A percentile compares a stretch with the other conserved stretches of the same genome.
Evolutionary conservation across 2,797 vertebrate species (phyloP).

Genomic region (Steatocranus sp.): DNA sequence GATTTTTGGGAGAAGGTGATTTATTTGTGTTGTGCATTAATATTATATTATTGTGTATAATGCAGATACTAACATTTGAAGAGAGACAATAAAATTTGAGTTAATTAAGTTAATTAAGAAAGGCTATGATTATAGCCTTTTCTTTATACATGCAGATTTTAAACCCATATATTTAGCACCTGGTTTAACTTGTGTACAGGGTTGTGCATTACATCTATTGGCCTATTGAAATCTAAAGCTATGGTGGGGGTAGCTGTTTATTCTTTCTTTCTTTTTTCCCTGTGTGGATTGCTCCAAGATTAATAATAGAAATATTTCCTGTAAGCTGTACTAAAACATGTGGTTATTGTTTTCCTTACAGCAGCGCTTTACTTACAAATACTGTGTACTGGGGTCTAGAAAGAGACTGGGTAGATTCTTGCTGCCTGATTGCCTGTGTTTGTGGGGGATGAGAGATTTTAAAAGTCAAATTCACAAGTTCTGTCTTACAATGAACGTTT

Average conservation of each 20-base stretch:
- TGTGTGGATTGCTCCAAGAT: not conserved
- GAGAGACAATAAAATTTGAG: not conserved
- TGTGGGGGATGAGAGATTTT: not conserved
- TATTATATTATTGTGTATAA: not conserved
- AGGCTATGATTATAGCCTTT: not conserved
- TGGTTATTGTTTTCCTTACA: conserved; percentile 3
- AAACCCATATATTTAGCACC: not conserved
- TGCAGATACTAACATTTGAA: not conserved
- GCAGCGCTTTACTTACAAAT: not conserved
- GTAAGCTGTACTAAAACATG: not conserved
- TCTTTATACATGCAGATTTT: not conserved
- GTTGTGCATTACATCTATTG: not conserved
- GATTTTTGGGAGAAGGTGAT: not conserved
- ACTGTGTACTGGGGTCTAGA: not conserved
- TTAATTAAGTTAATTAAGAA: too few relatives aligned
- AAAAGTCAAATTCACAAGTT: not conserved
- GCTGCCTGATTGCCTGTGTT: not conserved
- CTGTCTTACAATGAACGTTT: not conserved
- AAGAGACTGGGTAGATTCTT: not conserved
- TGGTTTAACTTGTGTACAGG: not conserved
- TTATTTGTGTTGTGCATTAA: not conserved
- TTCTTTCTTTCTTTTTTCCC: not conserved
- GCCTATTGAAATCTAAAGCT: not conserved
- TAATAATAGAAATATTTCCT: conserved; percentile 12
- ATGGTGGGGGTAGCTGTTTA: not conserved